phyloP scores from a whole-genome alignment of 92 coral and sea anemone genomes.

The Porites divaricata region DNA sequence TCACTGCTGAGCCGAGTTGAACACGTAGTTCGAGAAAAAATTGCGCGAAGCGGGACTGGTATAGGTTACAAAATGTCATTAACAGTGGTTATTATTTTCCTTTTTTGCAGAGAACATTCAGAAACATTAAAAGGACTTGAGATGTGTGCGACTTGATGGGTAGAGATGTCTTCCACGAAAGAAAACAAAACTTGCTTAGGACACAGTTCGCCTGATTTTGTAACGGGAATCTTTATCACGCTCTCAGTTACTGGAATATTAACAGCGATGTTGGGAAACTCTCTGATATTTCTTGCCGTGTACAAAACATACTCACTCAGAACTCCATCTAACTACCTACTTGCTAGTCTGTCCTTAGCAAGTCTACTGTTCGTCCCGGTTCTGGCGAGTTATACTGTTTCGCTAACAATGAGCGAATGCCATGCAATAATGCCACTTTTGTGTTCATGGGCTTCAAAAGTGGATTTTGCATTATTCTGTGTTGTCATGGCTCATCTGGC shows the following conservation, averaged over 20 bases:
- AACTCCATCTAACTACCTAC: conserved; percentile 29
- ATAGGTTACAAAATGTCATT: too few relatives aligned
- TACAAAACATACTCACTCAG: conserved; percentile 29
- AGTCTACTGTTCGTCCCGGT: conserved; percentile 36
- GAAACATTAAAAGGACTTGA: background rate
- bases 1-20: too few relatives aligned
- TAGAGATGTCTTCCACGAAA: background rate
- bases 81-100: too few relatives aligned
- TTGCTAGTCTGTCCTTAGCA: conserved; percentile 40
- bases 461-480: conserved; percentile 25
- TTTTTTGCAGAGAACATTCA: too few relatives aligned
- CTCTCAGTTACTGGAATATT: conserved; percentile 13
- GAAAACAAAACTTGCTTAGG: background rate
- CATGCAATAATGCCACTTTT: background rate
- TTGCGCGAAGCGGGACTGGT: too few relatives aligned
- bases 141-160: background rate
- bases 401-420: conserved; percentile 24
- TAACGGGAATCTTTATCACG: conserved; percentile 28
- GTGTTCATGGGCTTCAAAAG: conserved; percentile 11
- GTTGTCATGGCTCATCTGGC: conserved; percentile 35
- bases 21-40: too few relatives aligned
- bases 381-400: background rate
- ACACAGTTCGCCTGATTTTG: background rate
- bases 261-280: conserved; percentile 16
- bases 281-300: conserved; percentile 37